Conservation (phyloP, 92 coral and sea anemone species). For the Paragorgia papillata region DNA sequence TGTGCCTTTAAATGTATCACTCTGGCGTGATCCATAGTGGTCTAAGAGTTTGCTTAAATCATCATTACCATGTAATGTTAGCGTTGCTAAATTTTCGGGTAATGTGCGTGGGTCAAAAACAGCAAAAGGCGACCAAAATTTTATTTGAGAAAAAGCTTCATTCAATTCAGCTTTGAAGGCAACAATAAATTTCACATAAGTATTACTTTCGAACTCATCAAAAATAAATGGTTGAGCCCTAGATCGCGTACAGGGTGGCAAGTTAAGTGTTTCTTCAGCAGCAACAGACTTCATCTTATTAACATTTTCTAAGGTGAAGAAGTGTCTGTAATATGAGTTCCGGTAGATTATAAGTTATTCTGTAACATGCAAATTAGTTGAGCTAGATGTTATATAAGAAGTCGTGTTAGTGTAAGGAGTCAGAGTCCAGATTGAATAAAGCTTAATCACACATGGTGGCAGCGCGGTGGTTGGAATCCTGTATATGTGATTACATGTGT, state of each 20-base stretch:
- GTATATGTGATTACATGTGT: no score
- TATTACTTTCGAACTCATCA: background rate
- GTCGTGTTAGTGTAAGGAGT: no score
- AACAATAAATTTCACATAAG: background rate
- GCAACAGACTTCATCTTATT: background rate
- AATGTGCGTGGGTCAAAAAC: background rate
- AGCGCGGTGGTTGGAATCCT: no score
- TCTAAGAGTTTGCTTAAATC: conserved; percentile 1
- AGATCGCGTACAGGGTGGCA: conserved; percentile 1
- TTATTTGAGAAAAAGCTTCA: no score
- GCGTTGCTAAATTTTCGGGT: background rate
- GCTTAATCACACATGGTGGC: no score
- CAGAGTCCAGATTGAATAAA: no score
- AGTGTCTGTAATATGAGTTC: no score
- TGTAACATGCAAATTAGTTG: no score
- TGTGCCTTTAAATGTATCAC: conserved; percentile 13
- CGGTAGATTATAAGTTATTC: no score
- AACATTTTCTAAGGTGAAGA: background rate
- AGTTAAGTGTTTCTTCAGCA: background rate
- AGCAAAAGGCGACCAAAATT: conserved; percentile 4
- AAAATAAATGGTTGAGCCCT: background rate
- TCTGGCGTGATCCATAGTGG: conserved; percentile 14
- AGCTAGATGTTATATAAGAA: no score
- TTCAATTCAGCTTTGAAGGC: background rate
- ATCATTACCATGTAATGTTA: no score